Percentiles rank a stretch among this genome's conserved stretches.
Conservation (phyloP, 2,797 vertebrate genomes). For the Falco columbarius region DNA sequence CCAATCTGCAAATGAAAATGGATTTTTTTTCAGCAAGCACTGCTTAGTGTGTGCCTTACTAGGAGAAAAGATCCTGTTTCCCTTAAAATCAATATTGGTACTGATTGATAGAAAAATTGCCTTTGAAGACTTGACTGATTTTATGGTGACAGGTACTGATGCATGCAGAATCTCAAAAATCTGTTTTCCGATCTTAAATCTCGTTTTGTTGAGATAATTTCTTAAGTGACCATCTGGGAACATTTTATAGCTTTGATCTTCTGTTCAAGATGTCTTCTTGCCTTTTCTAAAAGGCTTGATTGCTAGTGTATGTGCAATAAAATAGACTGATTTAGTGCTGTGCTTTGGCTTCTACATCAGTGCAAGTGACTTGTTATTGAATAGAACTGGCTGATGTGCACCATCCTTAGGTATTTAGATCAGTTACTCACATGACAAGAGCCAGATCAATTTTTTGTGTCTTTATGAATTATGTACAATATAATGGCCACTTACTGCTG, state of each 20-base stretch:
- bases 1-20: neutral
- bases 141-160: neutral
- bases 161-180: neutral
- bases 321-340: neutral
- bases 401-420: neutral
- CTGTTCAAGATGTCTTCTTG: neutral
- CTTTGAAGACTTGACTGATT: neutral
- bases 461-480: neutral
- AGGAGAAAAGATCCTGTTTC: neutral
- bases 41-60: neutral
- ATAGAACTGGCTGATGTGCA: neutral
- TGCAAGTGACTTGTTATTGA: neutral
- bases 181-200: neutral
- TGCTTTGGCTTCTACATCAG: neutral
- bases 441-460: constrained; percentile 18
- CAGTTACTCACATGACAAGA: neutral
- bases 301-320: neutral
- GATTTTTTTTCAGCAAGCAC: neutral
- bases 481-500: neutral
- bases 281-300: neutral
- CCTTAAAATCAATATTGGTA: neutral
- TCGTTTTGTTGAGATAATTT: neutral
- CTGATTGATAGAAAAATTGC: neutral
- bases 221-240: neutral
- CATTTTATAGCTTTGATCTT: neutral